phyloP scores from a whole-genome alignment of 2,797 vertebrate species.

The Chrosomus eos region DNA sequence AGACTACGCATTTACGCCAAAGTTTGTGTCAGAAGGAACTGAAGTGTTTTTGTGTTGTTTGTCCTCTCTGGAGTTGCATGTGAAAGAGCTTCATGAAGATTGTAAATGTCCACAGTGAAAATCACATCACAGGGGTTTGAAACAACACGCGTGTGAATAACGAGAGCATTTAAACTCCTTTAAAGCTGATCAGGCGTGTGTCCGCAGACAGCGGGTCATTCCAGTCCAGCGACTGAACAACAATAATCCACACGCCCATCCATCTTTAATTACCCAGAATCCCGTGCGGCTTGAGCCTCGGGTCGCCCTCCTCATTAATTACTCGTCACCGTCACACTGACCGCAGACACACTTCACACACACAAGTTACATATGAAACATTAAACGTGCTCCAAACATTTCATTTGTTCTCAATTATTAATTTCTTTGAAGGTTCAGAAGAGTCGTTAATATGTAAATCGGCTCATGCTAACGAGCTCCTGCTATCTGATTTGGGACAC shows the following conservation, averaged over 20 bases:
- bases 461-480: constrained; percentile 96
- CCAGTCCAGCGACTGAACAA: background rate
- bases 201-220: background rate
- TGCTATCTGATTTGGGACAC: constrained; percentile 88
- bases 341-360: constrained; percentile 89
- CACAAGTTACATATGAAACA: constrained; percentile 94
- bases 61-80: background rate
- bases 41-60: background rate
- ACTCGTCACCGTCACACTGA: constrained; percentile 77
- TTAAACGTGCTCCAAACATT: constrained; percentile 98
- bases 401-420: constrained; percentile 99
- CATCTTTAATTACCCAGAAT: constrained; percentile 59
- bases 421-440: constrained; percentile 97
- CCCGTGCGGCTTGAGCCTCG: constrained; percentile 65
- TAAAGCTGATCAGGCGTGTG: background rate
- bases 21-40: background rate
- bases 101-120: background rate
- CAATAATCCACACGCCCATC: background rate
- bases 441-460: constrained; percentile 99
- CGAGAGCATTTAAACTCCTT: background rate
- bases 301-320: constrained; percentile 85
- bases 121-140: background rate
- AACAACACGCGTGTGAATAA: background rate
- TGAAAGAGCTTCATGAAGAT: background rate
- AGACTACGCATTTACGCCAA: too few relatives aligned